Evolutionary conservation across 1,140 invertebrate species (phyloP).

Genomic region (Planococcus citri): DNA sequence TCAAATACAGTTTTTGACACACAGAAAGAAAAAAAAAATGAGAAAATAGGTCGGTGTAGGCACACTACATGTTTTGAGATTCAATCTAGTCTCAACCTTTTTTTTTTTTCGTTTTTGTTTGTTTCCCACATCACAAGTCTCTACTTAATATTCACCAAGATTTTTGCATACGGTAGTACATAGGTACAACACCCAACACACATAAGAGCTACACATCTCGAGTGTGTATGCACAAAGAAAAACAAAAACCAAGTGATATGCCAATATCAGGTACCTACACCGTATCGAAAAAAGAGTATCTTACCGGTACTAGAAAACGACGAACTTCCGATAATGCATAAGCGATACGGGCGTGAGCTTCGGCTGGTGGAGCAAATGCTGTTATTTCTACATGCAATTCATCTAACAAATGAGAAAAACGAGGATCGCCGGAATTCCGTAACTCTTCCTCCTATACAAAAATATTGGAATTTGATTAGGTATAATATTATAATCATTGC

Average conservation of each 20-base stretch:
- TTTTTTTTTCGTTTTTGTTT: too few species aligned
- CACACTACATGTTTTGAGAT: too few species aligned
- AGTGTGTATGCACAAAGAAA: background rate
- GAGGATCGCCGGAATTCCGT: slow-evolving; percentile 65
- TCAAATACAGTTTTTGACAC: too few species aligned
- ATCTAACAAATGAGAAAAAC: slow-evolving; percentile 77
- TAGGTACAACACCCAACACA: too few species aligned
- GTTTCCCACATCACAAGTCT: too few species aligned
- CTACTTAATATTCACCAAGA: too few species aligned
- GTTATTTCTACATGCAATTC: slow-evolving; percentile 84
- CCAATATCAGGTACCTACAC: background rate
- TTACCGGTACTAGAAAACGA: slow-evolving; percentile 57
- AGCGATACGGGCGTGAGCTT: slow-evolving; percentile 77
- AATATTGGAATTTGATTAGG: too few species aligned
- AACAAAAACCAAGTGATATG: background rate
- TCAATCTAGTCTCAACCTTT: too few species aligned
- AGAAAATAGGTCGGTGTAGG: too few species aligned
- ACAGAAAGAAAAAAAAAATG: too few species aligned
- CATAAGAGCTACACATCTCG: too few species aligned
- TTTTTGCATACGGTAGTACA: too few species aligned
- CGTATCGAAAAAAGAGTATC: slow-evolving; percentile 26
- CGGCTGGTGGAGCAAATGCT: slow-evolving; percentile 66
- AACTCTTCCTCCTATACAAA: slow-evolving; percentile 65
- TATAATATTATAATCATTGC: background rate
- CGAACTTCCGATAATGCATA: slow-evolving; percentile 68